Evolutionary conservation across 1,140 invertebrate species (phyloP), one percentile per base, ranked within the genome.

Genomic region (Drosophila tani): DNA sequence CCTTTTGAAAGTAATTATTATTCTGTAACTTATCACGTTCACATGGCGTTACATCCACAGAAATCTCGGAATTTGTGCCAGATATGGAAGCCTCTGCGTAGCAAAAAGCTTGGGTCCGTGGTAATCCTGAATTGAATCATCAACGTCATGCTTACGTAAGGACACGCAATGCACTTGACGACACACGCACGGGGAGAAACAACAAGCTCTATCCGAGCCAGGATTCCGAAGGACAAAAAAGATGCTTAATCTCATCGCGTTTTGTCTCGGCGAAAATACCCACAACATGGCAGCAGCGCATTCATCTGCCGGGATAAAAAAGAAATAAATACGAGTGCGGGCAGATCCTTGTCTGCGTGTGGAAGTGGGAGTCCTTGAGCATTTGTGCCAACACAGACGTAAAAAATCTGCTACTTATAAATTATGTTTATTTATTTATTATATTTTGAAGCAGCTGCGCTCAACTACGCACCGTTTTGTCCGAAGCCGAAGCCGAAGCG

Each of bases 401-500:
- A 87, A 81, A 84, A 88, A 88, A 88, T 90, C 74, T 88, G 85
- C 85, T 90, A 90, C 85, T 90, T 90, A 90, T 90, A 90, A 90
- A 90, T 90, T 90, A 90, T 90, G 86, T 90, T 90, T 90, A 90
- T 90, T 90, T 90, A 90, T 90, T 90, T 90, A 87, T 87, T 87
- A 87, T 87, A 87, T 90, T 90, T 82, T 82, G 79, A 85, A 90
- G 75, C 85, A 90, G 85, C 85, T 90, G 85, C 67, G 79, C 71
- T 82, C 85, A 85, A 84, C 81, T 90, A 79, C 79, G 78, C 68
- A 83, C 55, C 75, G 63, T 90, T 90, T 84, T 87, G 84, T 82
- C 75, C 76, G 53, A 70, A 78, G 64, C 46, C 56, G 32, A 70
- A 78, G 64, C 46, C 56, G 32, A 65, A 62, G 32, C 19, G 49